A percentile compares a stretch with the other conserved stretches of the same genome.
These are phyloP conservation scores for Cetoscarus ocellatus DNA, from an alignment of 2,797 vertebrate species.

Conservation along the genomic window DNA sequence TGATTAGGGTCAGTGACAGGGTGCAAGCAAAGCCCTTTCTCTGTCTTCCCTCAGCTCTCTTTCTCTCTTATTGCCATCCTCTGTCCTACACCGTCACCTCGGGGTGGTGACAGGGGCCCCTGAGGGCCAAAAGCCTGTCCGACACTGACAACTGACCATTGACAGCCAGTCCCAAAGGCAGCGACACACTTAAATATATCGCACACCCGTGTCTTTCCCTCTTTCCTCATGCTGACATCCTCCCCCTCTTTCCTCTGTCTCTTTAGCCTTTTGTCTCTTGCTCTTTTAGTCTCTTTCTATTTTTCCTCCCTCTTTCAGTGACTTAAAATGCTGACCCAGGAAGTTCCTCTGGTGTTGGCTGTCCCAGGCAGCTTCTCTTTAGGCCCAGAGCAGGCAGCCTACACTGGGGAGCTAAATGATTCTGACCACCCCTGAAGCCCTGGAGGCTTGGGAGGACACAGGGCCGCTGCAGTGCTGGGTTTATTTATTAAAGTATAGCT, in stretches of 20 bases:
- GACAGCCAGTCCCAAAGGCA: constrained; percentile 64
- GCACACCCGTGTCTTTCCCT: constrained; percentile 10
- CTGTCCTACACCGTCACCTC: constrained; percentile 57
- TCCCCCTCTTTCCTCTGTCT: not conserved
- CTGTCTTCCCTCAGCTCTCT: constrained; percentile 27
- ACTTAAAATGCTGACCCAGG: constrained; percentile 42
- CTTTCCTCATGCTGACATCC: constrained; percentile 9
- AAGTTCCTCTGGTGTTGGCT: constrained; percentile 14
- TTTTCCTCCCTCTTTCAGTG: constrained; percentile 3
- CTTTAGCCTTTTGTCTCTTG: constrained; percentile 2
- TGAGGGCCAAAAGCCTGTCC: constrained; percentile 60
- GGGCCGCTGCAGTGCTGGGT: not conserved
- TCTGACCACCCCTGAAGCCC: constrained; percentile 23
- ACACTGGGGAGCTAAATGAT: constrained; percentile 34
- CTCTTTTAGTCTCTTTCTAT: constrained; percentile 9
- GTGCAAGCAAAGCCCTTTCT: constrained; percentile 72
- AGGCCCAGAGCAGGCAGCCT: constrained; percentile 21
- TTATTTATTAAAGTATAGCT: constrained; percentile 17
- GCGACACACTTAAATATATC: constrained; percentile 36
- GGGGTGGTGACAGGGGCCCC: constrained; percentile 66
- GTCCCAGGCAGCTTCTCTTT: constrained; percentile 28
- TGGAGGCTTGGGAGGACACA: not conserved
- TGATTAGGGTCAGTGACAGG: constrained; percentile 76
- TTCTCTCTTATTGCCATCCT: constrained; percentile 25
- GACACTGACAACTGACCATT: constrained; percentile 63